Percentiles rank a stretch among this genome's conserved stretches.
These are phyloP conservation scores for Pseudoips prasinana DNA, from an alignment of 2,888 invertebrate genomes.

Conservation along the genomic window DNA sequence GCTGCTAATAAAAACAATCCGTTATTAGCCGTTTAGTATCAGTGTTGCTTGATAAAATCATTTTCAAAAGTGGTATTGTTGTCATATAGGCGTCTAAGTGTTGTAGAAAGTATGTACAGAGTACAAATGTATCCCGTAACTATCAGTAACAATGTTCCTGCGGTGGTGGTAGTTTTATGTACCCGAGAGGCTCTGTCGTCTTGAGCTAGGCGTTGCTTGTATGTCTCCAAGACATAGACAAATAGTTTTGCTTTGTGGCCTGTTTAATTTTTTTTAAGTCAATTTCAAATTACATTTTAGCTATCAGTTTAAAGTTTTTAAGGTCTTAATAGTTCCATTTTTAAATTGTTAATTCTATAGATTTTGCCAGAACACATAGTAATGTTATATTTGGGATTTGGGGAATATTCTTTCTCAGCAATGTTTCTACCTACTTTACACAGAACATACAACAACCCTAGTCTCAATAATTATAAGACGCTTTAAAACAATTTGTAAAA, in stretches of 20 bases:
- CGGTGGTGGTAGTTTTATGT: slow-evolving; percentile 39
- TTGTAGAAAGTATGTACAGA: slow-evolving; percentile 54
- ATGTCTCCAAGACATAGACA: slow-evolving; percentile 6
- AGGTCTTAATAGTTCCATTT: too few species aligned
- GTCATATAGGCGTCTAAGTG: slow-evolving; percentile 60
- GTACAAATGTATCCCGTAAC: slow-evolving; percentile 62
- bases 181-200: slow-evolving; percentile 41
- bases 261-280: too few species aligned
- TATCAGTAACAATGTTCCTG: slow-evolving; percentile 60
- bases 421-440: too few species aligned
- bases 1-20: too few species aligned
- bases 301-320: too few species aligned
- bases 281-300: too few species aligned
- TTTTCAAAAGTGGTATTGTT: neutral
- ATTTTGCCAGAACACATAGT: too few species aligned
- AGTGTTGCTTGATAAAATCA: neutral
- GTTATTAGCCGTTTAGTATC: too few species aligned
- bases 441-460: slow-evolving; percentile 12
- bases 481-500: slow-evolving; percentile 40
- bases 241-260: too few species aligned
- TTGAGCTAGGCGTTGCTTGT: slow-evolving; percentile 19
- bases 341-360: too few species aligned
- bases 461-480: slow-evolving; percentile 31
- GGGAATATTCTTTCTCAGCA: neutral
- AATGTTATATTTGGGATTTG: neutral